A percentile compares a stretch with the other conserved stretches of the same genome.
Evolutionary conservation across 2,113 vertebrate genomes (phyloP).

Genomic region (Panthera leo): DNA sequence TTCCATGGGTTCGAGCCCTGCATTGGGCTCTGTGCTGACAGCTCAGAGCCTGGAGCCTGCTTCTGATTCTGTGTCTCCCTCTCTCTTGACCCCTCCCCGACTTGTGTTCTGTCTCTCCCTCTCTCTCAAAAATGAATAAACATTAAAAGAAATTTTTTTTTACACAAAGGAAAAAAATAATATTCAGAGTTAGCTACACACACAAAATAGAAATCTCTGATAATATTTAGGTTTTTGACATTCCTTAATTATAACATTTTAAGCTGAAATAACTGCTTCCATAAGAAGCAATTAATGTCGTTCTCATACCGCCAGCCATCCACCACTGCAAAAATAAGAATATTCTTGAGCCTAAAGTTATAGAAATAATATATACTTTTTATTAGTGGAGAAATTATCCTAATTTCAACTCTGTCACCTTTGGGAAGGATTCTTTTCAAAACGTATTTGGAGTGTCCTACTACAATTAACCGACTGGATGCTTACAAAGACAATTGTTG

Average conservation of each 20-base stretch:
- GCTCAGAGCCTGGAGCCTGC: no score
- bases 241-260: not conserved
- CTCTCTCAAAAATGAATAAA: no score
- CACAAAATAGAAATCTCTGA: constrained; percentile 20
- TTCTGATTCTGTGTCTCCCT: no score
- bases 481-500: not conserved
- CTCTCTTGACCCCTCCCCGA: no score
- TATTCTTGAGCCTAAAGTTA: not conserved
- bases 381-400: not conserved
- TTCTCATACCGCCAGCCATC: not conserved
- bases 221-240: constrained; percentile 4
- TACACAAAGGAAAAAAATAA: constrained; percentile 2
- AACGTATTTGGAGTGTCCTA: not conserved
- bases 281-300: not conserved
- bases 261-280: not conserved
- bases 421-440: not conserved
- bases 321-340: not conserved
- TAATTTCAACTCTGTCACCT: constrained; percentile 18
- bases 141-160: not conserved
- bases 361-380: not conserved
- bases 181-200: not conserved
- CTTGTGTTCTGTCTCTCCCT: no score
- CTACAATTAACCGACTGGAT: not conserved
- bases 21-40: no score
- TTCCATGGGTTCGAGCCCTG: no score